Base-by-base conservation (phyloP, 2,113 vertebrate genomes). In the Lates calcarifer region DNA sequence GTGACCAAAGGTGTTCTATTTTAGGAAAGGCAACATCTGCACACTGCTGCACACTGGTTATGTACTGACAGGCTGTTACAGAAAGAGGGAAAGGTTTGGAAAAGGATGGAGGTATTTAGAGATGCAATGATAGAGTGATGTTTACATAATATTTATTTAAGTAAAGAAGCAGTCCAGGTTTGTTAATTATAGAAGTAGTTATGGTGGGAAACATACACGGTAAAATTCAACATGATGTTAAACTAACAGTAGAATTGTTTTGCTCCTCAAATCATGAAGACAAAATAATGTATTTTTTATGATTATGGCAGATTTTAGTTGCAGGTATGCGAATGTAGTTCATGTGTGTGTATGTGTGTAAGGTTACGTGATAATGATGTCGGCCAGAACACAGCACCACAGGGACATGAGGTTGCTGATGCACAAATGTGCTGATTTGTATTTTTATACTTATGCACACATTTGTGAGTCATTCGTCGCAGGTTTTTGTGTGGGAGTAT, bases 21-120 rank as follows among this genome's bases (percentile, higher is more conserved):
- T 89, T 75, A 6, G 66, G 73, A 77, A 61, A 72, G 47, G 64
- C 29, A 83, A 77, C 92, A 90, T 89, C 84, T 87, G 79, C 70
- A 76, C 70, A 39, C 43, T 66, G 39, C 82, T 85, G 79, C 74
- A 68, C 78, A 60, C 56, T 74, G 37, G n/a, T 26, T 41, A 6
- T 83, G 22, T 22, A 24, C 55, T 6, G 78, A 81, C 79, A 77
- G 45, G 70, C 74, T 72, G 73, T 43, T 56, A 37, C 22, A 57
- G 29, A 45, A 60, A 43, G 55, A 73, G 60, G 20, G 41, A 60
- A 43, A 43, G 31, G 49, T 67, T 67, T 5, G 28, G 12, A 33
- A 28, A 1, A 60, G 66, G 53, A 78, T 39, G 18, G 47, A 53
- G 26, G 31, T 65, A 33, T 85, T 66, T 65, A 67, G 22, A 57